phyloP scores from a whole-genome alignment of 1,140 invertebrate genomes.

The Heterodera schachtii region DNA sequence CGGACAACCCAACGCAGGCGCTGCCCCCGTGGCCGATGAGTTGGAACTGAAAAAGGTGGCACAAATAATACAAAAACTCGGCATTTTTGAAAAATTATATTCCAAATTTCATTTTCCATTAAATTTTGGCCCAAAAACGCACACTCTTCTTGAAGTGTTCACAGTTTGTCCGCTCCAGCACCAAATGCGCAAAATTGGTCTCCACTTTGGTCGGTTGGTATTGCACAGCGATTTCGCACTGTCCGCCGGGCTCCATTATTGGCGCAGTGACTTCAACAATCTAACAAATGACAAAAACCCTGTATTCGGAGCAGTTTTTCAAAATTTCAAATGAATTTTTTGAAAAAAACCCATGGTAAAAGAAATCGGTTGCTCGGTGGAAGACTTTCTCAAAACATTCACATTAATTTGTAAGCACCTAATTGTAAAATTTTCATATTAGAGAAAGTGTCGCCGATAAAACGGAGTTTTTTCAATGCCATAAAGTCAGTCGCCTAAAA shows the following conservation, averaged over 20 bases:
- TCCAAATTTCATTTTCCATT: too few relatives aligned
- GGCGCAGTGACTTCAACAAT: slow-evolving; percentile 23
- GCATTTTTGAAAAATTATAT: too few relatives aligned
- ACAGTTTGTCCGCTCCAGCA: slow-evolving; percentile 23
- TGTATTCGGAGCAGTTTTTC: too few relatives aligned
- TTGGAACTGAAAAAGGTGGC: not conserved
- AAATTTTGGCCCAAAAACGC: not conserved
- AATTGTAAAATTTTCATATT: too few relatives aligned
- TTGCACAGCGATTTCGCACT: slow-evolving; percentile 28
- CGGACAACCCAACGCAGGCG: slow-evolving; percentile 2
- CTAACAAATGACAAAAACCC: not conserved
- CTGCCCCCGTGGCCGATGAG: slow-evolving; percentile 16
- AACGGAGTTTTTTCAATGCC: too few relatives aligned
- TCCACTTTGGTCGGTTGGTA: slow-evolving; percentile 30
- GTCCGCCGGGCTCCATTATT: slow-evolving; percentile 17
- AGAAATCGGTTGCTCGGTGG: too few relatives aligned
- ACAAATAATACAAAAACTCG: not conserved
- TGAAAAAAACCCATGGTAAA: too few relatives aligned
- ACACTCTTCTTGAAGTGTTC: slow-evolving; percentile 17
- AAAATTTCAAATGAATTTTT: too few relatives aligned
- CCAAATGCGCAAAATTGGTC: slow-evolving; percentile 18
- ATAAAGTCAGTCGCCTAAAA: too few relatives aligned
- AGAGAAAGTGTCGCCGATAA: too few relatives aligned
- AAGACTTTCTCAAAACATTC: too few relatives aligned
- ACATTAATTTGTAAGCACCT: too few relatives aligned